A percentile compares a stretch with the other conserved stretches of the same genome.
Conservation (phyloP, 1,140 invertebrate genomes). For the Drosophila funebris region DNA sequence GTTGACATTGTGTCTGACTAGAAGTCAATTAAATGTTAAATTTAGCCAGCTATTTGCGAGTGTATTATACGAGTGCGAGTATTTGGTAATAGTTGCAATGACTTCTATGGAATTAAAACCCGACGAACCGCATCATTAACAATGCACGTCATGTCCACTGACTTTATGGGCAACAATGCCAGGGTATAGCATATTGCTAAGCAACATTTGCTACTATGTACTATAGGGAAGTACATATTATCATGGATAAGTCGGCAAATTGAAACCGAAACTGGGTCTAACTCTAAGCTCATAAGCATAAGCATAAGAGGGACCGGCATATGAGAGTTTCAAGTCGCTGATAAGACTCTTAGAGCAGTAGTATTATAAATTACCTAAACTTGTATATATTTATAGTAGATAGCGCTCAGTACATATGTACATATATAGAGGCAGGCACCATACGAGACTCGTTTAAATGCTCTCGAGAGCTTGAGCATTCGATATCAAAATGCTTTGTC, state of each 20-base stretch:
- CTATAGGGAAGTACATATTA: background rate
- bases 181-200: constrained; percentile 23
- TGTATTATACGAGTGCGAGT: constrained; percentile 26
- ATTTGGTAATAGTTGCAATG: constrained; percentile 39
- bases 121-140: constrained; percentile 63
- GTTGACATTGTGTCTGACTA: constrained; percentile 31
- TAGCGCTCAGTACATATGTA: constrained; percentile 5
- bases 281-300: constrained; percentile 2
- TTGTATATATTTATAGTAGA: constrained; percentile 3
- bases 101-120: constrained; percentile 69
- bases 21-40: constrained; percentile 51
- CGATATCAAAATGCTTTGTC: background rate
- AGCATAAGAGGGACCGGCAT: background rate
- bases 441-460: constrained; percentile 6
- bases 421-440: constrained; percentile 37
- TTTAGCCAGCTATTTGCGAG: constrained; percentile 4
- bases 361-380: background rate
- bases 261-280: constrained; percentile 46
- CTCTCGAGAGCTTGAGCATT: constrained; percentile 21
- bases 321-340: background rate
- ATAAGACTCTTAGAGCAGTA: background rate
- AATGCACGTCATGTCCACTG: constrained; percentile 59
- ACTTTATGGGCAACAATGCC: constrained; percentile 20
- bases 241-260: constrained; percentile 22
- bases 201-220: background rate